Conservation (phyloP, 1,140 invertebrate species). For the Chironomus tepperi region DNA sequence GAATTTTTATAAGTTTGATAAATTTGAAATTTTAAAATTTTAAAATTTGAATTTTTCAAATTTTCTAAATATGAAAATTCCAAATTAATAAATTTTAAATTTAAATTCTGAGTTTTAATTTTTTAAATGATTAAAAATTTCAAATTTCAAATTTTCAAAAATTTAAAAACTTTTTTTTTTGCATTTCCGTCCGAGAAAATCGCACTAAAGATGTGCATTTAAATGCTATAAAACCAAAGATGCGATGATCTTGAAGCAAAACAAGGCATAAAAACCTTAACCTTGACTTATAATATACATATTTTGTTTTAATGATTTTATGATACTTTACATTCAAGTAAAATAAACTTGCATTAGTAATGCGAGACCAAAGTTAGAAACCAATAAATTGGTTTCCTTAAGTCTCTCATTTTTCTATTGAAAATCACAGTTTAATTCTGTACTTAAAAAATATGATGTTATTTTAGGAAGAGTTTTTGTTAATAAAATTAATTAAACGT, state of each 20-base stretch:
- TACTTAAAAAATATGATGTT: neutral
- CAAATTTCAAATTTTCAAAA: no score
- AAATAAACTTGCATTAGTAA: neutral
- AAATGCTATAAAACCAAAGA: neutral
- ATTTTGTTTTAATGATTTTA: neutral
- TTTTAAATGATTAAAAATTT: no score
- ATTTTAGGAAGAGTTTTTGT: neutral
- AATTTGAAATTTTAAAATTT: no score
- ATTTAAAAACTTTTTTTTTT: no score
- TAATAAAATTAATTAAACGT: slow-evolving; percentile 4
- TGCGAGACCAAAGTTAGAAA: neutral
- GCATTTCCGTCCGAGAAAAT: no score
- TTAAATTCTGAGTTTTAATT: no score
- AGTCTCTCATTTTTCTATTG: no score
- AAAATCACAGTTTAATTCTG: no score
- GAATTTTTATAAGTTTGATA: no score
- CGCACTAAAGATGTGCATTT: neutral
- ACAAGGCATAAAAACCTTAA: slow-evolving; percentile 14
- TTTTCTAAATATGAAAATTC: no score
- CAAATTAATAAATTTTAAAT: no score
- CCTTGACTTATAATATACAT: slow-evolving; percentile 2
- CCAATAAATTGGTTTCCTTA: neutral
- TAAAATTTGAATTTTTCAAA: no score
- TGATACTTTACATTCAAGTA: neutral
- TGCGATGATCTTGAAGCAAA: slow-evolving; percentile 1